phyloP scores from a whole-genome alignment of 92 coral and sea anemone genomes.

The Chrysogorgia sp. region DNA sequence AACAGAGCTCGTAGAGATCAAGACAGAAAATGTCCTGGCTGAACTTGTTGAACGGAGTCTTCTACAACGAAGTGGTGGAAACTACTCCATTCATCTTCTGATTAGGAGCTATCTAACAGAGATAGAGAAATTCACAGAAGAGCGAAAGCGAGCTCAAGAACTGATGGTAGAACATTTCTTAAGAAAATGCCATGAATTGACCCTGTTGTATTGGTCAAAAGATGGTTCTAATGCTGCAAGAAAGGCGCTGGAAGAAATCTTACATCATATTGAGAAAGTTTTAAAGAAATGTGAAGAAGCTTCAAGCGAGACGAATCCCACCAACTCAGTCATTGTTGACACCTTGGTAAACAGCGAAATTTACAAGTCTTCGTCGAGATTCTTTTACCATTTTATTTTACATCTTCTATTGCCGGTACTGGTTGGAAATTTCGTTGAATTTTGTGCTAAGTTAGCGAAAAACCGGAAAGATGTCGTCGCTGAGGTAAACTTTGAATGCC shows the following conservation, averaged over 20 bases:
- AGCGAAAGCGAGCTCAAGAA: neutral
- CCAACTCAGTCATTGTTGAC: neutral
- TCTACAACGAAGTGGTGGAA: conserved; percentile 1
- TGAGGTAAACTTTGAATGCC: neutral
- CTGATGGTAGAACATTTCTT: conserved; percentile 7
- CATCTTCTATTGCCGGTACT: neutral
- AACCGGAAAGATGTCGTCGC: neutral
- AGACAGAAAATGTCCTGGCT: neutral
- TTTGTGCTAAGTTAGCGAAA: conserved; percentile 3
- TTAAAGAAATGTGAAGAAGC: neutral
- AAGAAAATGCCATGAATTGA: neutral
- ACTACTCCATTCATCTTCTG: conserved; percentile 1
- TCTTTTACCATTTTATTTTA: conserved; percentile 8
- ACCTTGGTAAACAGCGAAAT: neutral
- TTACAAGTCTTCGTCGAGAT: conserved; percentile 14
- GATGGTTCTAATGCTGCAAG: neutral
- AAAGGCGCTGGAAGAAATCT: neutral
- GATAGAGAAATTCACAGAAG: neutral
- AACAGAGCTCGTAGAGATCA: neutral
- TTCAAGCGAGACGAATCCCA: neutral
- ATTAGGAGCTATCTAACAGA: neutral
- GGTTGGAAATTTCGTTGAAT: neutral
- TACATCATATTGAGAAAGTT: neutral
- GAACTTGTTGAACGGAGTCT: conserved; percentile 2
- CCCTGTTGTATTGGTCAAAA: neutral